Base-by-base conservation (phyloP, 2,888 invertebrate genomes). In the Opisthograptis luteolata region DNA sequence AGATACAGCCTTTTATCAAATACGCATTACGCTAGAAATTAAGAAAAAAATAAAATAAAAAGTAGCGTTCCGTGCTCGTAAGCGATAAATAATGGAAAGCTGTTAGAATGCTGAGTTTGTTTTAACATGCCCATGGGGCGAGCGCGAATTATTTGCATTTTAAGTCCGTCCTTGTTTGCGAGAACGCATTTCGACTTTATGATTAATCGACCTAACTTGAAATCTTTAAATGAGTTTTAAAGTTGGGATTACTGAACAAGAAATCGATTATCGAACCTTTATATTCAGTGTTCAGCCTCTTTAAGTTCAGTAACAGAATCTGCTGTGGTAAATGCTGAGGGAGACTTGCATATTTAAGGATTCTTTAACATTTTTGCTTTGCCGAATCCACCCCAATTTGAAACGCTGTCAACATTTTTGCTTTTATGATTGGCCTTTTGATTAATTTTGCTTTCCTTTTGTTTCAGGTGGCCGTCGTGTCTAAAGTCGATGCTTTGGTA, bases 361-460 rank as follows among this genome's bases (percentile, higher is more conserved):
- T 37, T 28, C 0, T 25, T 14, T 9, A 24, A 17, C 24, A n/a
- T 6, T 58, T 46, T 53, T 57, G 61, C 66, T 68, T 66, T 67
- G 57, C 64, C 62, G 62, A 58, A 53, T 61, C 50, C 58, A 50
- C 44, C 45, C 48, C 41, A 15, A 42, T 43, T 28, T 24, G 32
- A 40, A 40, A 40, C 37, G 62, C 57, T 57, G 37, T 42, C 68
- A 62, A 64, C 71, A 68, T 74, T 79, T n/a, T 78, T 64, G 69
- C 76, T 76, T 76, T 84, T 82, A 79, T 85, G 60, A 86, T 86
- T 89, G 87, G 89, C 89, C 71, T 81, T 87, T 83, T 84, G 63
- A 91, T 91, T 91, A 91, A 91, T 91, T 91, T 91, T 80, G 91
- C 91, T 91, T 91, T 87, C 83, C 86, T 87, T 90, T 91, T 91